Conservation (phyloP, 2,888 invertebrate species). For the Entomobrya multifasciata region DNA sequence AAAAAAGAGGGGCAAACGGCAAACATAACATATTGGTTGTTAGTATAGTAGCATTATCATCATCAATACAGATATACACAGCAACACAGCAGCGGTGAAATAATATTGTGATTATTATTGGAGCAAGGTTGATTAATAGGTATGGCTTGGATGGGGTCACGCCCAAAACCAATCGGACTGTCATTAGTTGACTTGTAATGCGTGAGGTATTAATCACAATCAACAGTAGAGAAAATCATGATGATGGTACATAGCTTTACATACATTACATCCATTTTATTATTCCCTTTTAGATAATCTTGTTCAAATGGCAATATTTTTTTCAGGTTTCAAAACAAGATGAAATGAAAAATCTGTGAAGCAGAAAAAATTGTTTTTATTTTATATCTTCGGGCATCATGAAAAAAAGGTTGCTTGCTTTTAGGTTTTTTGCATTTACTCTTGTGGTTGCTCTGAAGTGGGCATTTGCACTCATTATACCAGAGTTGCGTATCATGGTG, state of each 20-base stretch:
- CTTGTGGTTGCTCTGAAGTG: background rate
- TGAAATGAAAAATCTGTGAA: background rate
- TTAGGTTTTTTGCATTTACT: slow-evolving; percentile 11
- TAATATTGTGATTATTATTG: slow-evolving; percentile 72
- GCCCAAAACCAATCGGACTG: slow-evolving; percentile 74
- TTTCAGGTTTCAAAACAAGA: slow-evolving; percentile 3
- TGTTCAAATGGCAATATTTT: slow-evolving; percentile 63
- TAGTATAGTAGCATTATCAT: background rate
- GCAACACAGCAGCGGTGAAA: slow-evolving; percentile 46
- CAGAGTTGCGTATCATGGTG: background rate
- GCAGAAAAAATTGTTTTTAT: slow-evolving; percentile 3
- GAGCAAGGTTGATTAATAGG: slow-evolving; percentile 75
- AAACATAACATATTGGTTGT: background rate
- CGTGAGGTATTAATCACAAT: slow-evolving; percentile 75
- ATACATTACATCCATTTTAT: slow-evolving; percentile 64
- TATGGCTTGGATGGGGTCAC: slow-evolving; percentile 70
- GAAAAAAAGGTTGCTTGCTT: background rate
- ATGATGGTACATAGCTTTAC: no score
- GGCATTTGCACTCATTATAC: slow-evolving; percentile 31
- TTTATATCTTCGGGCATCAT: slow-evolving; percentile 53
- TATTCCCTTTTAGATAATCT: slow-evolving; percentile 65
- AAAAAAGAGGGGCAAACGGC: background rate
- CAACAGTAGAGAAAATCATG: slow-evolving; percentile 63
- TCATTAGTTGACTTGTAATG: slow-evolving; percentile 68
- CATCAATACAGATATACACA: background rate